A percentile compares a stretch with the other conserved stretches of the same genome.
Evolutionary conservation across 1,140 invertebrate species (phyloP).

Genomic region (Carposina sasakii): DNA sequence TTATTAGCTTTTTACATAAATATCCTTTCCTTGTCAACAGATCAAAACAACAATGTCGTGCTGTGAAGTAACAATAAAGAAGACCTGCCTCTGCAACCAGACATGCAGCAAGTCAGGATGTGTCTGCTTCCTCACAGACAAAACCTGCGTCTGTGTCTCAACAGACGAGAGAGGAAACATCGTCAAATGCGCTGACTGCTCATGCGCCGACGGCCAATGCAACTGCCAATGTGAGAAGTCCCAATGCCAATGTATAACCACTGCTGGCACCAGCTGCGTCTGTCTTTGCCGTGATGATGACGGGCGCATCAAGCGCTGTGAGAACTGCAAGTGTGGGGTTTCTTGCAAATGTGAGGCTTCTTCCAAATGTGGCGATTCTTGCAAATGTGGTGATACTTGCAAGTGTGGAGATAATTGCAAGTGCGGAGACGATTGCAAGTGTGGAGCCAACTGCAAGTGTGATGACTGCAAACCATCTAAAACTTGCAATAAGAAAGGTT

Average conservation of each 20-base stretch:
- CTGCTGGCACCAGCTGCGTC: neutral
- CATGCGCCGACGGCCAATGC: slow-evolving; percentile 14
- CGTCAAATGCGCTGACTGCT: slow-evolving; percentile 27
- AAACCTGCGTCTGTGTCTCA: slow-evolving; percentile 28
- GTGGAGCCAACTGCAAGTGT: neutral
- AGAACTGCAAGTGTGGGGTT: slow-evolving; percentile 1
- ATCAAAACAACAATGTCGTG: slow-evolving; percentile 39
- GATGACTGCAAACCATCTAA: neutral
- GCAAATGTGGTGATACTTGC: neutral
- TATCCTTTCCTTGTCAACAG: too few species aligned
- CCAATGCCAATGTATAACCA: neutral
- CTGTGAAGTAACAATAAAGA: slow-evolving; percentile 27
- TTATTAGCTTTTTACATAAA: too few species aligned
- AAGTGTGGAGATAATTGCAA: neutral
- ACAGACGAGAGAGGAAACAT: slow-evolving; percentile 27
- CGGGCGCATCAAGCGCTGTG: neutral
- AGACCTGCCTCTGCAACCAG: slow-evolving; percentile 16
- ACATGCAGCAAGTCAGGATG: slow-evolving; percentile 29
- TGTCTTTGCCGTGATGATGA: neutral
- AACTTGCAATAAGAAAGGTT: slow-evolving; percentile 27
- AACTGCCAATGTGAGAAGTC: slow-evolving; percentile 14
- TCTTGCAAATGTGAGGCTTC: neutral
- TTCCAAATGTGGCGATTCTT: neutral
- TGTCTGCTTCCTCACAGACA: slow-evolving; percentile 29
- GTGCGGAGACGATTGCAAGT: neutral